phyloP scores from a whole-genome alignment of 2,888 invertebrate genomes.

The Tetanocera ferruginea region DNA sequence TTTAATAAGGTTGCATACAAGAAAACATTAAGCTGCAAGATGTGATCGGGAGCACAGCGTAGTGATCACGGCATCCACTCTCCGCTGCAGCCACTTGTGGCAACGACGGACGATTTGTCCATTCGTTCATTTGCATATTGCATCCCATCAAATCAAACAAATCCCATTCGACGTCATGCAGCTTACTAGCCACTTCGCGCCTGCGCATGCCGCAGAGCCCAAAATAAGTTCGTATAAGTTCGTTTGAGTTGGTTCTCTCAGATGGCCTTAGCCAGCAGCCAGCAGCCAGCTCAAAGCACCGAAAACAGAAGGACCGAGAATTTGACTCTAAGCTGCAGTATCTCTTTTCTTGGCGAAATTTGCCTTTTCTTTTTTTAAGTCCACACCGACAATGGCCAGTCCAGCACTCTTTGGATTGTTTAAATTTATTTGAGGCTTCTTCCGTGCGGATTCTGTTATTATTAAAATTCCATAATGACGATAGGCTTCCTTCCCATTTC shows the following conservation, averaged over 20 bases:
- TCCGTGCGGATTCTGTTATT: constrained; percentile 23
- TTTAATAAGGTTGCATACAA: constrained; percentile 35
- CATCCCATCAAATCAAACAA: constrained; percentile 53
- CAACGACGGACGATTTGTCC: constrained; percentile 45
- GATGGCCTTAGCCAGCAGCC: background rate
- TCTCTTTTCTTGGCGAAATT: constrained; percentile 9
- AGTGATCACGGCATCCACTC: background rate
- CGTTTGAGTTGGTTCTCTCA: background rate
- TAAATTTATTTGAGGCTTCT: constrained; percentile 14
- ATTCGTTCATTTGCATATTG: constrained; percentile 46
- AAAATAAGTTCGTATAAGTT: too few relatives aligned
- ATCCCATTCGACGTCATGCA: constrained; percentile 38
- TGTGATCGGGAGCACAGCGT: constrained; percentile 22
- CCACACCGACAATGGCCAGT: constrained; percentile 6
- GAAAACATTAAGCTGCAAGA: constrained; percentile 30
- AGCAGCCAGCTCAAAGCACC: constrained; percentile 35
- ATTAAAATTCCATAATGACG: constrained; percentile 35
- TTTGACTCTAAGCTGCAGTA: constrained; percentile 25
- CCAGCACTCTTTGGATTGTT: background rate
- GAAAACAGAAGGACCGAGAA: constrained; percentile 36
- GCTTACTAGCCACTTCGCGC: constrained; percentile 30
- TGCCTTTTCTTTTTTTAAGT: background rate
- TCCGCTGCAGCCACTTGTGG: background rate
- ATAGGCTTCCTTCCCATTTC: constrained; percentile 25
- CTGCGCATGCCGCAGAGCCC: constrained; percentile 38